These are phyloP conservation scores for Nemoura dubitans DNA, from an alignment of 2,888 invertebrate genomes.

Conservation along the genomic window DNA sequence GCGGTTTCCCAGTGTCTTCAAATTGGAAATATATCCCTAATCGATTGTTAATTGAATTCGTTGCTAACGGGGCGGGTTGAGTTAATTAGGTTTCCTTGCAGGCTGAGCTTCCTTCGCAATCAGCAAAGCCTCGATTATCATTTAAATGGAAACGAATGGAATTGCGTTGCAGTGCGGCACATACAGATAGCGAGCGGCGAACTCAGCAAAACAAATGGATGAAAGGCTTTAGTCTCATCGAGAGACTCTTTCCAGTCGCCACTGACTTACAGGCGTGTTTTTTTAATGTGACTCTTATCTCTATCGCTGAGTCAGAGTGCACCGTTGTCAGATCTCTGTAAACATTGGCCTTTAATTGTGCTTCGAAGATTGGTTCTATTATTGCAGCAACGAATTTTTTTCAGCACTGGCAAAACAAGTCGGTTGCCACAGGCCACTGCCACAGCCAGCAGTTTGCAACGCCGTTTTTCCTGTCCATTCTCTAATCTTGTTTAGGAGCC, in stretches of 20 bases:
- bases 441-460: slow-evolving; percentile 13
- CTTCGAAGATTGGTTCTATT: not conserved
- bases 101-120: not conserved
- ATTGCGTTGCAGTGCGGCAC: not conserved
- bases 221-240: not conserved
- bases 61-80: not conserved
- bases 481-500: slow-evolving; percentile 43
- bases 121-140: not conserved
- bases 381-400: slow-evolving; percentile 47
- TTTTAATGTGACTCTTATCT: not conserved
- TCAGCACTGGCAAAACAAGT: slow-evolving; percentile 45
- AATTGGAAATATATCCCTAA: slow-evolving; percentile 7
- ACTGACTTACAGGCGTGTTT: not conserved
- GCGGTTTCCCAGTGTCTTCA: not conserved
- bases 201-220: not conserved
- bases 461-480: slow-evolving; percentile 30
- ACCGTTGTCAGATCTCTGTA: not conserved
- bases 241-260: not conserved
- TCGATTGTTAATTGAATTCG: slow-evolving; percentile 3
- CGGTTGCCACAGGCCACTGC: slow-evolving; percentile 29
- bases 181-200: not conserved
- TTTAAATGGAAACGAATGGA: not conserved
- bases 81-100: not conserved
- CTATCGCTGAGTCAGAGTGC: slow-evolving; percentile 30
- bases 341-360: slow-evolving; percentile 8